These are phyloP conservation scores for Nudaria mundana DNA, from an alignment of 2,888 invertebrate species.

Conservation along the genomic window DNA sequence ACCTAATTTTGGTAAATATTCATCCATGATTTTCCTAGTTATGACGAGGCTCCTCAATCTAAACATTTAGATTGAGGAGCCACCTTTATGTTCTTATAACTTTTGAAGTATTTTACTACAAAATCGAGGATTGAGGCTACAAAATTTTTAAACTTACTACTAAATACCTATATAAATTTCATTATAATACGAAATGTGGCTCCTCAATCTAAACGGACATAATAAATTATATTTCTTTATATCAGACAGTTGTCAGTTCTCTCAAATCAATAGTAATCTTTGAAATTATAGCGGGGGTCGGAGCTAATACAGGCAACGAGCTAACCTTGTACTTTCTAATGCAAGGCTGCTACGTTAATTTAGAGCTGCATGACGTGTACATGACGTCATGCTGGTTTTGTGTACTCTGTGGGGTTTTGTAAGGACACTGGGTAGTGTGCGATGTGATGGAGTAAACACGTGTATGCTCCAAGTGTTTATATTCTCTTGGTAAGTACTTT, in stretches of 20 bases:
- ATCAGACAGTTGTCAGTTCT: constrained; percentile 10
- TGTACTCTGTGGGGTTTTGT: constrained; percentile 2
- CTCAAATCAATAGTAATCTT: constrained; percentile 9
- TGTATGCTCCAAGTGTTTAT: background rate
- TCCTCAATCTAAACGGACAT: too few relatives aligned
- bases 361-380: constrained; percentile 19
- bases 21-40: too few relatives aligned
- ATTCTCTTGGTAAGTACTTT: background rate
- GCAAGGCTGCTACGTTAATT: constrained; percentile 31
- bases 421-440: background rate
- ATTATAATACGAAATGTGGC: too few relatives aligned
- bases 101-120: too few relatives aligned
- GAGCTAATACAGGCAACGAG: constrained; percentile 19
- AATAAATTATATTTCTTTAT: too few relatives aligned
- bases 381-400: constrained; percentile 18
- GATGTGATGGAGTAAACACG: background rate
- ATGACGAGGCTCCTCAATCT: too few relatives aligned
- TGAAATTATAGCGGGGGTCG: constrained; percentile 16
- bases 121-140: too few relatives aligned
- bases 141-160: too few relatives aligned
- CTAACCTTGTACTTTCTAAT: constrained; percentile 37
- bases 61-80: too few relatives aligned
- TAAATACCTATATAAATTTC: too few relatives aligned
- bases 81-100: too few relatives aligned
- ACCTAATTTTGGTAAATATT: too few relatives aligned